Conservation (phyloP, 1,140 invertebrate species). For the Agrypnia vestita region DNA sequence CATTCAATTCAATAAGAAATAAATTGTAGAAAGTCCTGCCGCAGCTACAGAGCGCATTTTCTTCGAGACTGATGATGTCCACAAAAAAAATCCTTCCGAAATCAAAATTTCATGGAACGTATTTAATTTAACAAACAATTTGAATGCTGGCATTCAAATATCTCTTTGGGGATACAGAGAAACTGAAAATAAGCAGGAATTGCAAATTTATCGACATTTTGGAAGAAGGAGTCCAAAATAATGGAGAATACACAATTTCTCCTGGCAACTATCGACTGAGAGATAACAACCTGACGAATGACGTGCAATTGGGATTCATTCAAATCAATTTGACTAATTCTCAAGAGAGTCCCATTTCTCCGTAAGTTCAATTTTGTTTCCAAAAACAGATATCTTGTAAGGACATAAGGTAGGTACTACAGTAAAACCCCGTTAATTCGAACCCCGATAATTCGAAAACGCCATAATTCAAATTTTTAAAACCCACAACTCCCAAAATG, state of each 20-base stretch:
- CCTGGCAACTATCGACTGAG: constrained; percentile 80
- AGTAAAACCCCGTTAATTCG: too few relatives aligned
- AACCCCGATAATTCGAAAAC: too few relatives aligned
- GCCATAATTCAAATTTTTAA: too few relatives aligned
- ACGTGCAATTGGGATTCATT: constrained; percentile 91
- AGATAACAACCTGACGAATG: constrained; percentile 79
- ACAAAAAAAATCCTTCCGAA: constrained; percentile 80
- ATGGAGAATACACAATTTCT: constrained; percentile 79
- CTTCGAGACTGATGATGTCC: constrained; percentile 82
- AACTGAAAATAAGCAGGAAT: constrained; percentile 83
- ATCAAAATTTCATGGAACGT: constrained; percentile 87
- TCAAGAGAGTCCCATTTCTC: constrained; percentile 80
- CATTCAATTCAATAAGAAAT: too few relatives aligned
- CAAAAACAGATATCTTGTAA: too few relatives aligned
- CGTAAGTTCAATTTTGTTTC: too few relatives aligned
- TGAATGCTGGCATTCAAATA: constrained; percentile 83
- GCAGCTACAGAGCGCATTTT: constrained; percentile 88
- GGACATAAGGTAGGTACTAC: background rate
- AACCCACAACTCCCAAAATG: too few relatives aligned
- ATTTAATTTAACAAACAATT: constrained; percentile 88
- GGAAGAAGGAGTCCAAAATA: constrained; percentile 77
- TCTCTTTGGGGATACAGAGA: constrained; percentile 91
- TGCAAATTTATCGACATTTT: constrained; percentile 77
- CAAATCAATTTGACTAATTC: constrained; percentile 92
- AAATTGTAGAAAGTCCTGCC: constrained; percentile 84